Evolutionary conservation across 2,888 invertebrate genomes (phyloP).

Genomic region (Eupithecia tripunctaria): DNA sequence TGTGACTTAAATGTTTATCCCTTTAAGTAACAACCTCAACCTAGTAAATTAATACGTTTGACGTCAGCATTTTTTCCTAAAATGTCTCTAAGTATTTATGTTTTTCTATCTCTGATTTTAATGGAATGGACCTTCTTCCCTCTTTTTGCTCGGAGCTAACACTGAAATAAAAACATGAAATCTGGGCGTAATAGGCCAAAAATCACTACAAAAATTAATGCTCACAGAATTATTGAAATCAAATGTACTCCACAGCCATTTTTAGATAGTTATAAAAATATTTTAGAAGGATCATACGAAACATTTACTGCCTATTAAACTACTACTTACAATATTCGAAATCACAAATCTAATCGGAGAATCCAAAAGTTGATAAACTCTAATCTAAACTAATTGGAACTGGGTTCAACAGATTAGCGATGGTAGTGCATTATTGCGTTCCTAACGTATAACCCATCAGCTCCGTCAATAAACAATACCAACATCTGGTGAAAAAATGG

Average conservation of each 20-base stretch:
- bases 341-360: background rate
- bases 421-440: background rate
- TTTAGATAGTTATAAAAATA: no score
- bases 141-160: constrained; percentile 6
- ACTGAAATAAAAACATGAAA: background rate
- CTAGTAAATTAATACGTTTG: constrained; percentile 40
- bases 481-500: constrained; percentile 21
- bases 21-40: constrained; percentile 6
- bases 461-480: background rate
- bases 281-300: no score
- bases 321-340: background rate
- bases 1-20: constrained; percentile 17
- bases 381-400: background rate
- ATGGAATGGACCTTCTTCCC: constrained; percentile 10
- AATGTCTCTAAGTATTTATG: constrained; percentile 6
- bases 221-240: background rate
- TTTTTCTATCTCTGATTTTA: background rate
- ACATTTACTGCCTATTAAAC: background rate
- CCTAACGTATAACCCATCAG: background rate
- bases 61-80: constrained; percentile 56
- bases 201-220: background rate
- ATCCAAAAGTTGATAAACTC: background rate
- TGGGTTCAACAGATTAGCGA: background rate
- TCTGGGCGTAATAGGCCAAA: background rate
- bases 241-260: background rate